Base-by-base conservation (phyloP, 2,113 vertebrate genomes). In the Glaucidium brasilianum region DNA sequence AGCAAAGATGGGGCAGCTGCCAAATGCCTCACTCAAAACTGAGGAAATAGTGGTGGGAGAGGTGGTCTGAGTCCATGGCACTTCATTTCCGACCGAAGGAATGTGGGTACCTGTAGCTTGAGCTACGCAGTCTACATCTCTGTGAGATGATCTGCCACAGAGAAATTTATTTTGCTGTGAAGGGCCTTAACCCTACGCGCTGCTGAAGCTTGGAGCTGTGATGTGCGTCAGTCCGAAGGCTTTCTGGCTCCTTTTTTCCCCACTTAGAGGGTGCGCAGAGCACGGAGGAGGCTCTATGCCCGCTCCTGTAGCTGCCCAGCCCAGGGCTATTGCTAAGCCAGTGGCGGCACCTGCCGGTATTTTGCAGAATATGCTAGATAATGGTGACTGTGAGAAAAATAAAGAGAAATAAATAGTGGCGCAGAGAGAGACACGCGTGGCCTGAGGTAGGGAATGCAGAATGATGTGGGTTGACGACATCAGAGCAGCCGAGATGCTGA, bases 271-370 rank as follows among this genome's bases (percentile, higher is more conserved):
- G 25, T 74, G 39, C 26, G 3, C 55, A 8, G 53, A 21, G 34
- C 32, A 7, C 0, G 11, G n/a, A 43, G 53, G 19, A 25, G 22
- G n/a, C 20, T 68, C 75, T 1, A 11, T 16, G 71, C 18, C 37
- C 2, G 5, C 35, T 34, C 23, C 78, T 15, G 64, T 74, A 74
- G 20, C 63, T 47, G 73, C 80, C 52, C 47, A 11, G 81, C 55
- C 55, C 52, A 10, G 68, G 9, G 52, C 52, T 19, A 96, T 96
- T 71, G 92, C 73, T 95, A 9, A 56, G 94, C 64, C 35, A 68
- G 52, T 84, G 94, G 97, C 91, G 94, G 94, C 95, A 83, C 88
- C 96, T 96, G 94, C 91, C 20, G 97, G 97, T 23, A 1, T 45
- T 91, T 5, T 9, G 56, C 27, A 53, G 80, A 63, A 86, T 68